Conservation (phyloP, 2,888 invertebrate species). For the Acheta domesticus region DNA sequence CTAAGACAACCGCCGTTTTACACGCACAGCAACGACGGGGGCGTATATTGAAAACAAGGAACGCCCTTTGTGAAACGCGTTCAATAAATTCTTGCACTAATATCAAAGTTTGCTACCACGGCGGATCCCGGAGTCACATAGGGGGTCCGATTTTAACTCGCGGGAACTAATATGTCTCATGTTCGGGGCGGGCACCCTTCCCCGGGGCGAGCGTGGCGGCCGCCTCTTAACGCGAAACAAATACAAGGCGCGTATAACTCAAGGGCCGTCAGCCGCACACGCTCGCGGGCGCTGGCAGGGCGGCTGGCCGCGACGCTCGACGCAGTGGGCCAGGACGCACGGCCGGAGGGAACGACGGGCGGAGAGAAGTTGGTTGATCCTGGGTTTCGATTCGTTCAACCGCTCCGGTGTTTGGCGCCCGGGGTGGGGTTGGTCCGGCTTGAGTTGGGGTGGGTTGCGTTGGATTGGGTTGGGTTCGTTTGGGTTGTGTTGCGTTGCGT, state of each 20-base stretch:
- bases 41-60: neutral
- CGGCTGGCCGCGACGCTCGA: no score
- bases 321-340: no score
- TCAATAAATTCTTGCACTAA: neutral
- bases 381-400: no score
- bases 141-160: conserved; percentile 1
- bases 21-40: no score
- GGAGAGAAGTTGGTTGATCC: no score
- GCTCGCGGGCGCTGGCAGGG: neutral
- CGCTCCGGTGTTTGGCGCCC: no score
- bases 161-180: neutral
- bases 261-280: neutral
- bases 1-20: no score
- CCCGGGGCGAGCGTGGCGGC: neutral
- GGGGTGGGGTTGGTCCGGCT: no score
- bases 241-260: conserved; percentile 9
- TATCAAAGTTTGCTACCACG: neutral
- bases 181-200: neutral
- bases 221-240: conserved; percentile 3
- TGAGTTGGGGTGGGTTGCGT: no score
- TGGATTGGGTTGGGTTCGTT: no score
- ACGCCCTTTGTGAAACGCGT: neutral
- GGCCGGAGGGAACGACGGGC: no score
- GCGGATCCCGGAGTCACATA: neutral
- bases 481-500: no score